phyloP scores from a whole-genome alignment of 2,113 vertebrate species.

The Hyaena hyaena region DNA sequence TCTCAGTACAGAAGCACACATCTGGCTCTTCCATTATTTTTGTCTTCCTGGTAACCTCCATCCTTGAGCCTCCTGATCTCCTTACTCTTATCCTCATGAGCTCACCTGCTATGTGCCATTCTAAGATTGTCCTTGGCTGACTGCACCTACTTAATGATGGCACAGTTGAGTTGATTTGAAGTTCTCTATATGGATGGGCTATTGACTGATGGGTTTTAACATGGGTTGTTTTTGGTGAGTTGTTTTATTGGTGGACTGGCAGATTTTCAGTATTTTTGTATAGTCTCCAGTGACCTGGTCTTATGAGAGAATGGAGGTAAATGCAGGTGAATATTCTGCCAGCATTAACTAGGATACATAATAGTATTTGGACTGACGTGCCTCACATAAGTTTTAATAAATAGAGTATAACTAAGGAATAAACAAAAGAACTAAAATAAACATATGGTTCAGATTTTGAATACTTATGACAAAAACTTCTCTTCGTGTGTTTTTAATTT shows the following conservation, averaged over 20 bases:
- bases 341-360: not conserved
- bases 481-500: not conserved
- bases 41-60: rapidly evolving
- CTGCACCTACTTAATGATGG: not conserved
- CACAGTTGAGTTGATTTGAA: not conserved
- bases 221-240: not conserved
- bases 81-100: not conserved
- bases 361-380: not conserved
- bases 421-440: not conserved
- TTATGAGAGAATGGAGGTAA: not conserved
- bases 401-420: not conserved
- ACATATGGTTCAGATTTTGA: not conserved
- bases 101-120: rapidly evolving
- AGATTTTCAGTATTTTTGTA: not conserved
- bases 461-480: not conserved
- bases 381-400: constrained; percentile 23
- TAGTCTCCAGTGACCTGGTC: not conserved
- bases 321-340: not conserved
- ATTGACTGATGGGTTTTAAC: not conserved
- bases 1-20: not conserved
- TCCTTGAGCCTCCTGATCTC: not conserved
- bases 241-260: not conserved
- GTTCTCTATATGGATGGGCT: not conserved
- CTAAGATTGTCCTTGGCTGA: not conserved
- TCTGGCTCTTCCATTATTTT: not conserved